A percentile compares a stretch with the other conserved stretches of the same genome.
phyloP scores from a whole-genome alignment of 2,113 vertebrate species.

The Pithys albifrons region DNA sequence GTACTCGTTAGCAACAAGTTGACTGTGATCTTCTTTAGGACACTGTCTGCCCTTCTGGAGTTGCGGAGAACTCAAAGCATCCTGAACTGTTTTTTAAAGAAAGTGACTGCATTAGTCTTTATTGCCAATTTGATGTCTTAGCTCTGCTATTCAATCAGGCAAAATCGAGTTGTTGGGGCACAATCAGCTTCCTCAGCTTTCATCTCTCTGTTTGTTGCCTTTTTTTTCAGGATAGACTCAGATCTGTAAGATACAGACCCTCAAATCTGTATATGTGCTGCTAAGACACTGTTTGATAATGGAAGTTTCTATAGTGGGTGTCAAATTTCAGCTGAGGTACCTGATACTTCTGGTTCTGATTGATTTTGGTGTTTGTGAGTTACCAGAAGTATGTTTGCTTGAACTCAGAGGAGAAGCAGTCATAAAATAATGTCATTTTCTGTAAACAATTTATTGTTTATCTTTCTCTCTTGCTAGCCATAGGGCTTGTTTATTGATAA shows the following conservation, averaged over 20 bases:
- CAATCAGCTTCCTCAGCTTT: neutral
- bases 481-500: neutral
- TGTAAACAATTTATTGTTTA: neutral
- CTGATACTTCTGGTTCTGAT: neutral
- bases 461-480: neutral
- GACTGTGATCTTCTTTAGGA: neutral
- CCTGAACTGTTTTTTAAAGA: neutral
- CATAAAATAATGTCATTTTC: neutral
- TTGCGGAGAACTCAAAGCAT: neutral
- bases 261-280: neutral
- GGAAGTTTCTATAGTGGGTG: neutral
- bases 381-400: neutral
- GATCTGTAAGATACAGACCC: neutral
- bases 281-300: neutral
- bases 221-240: neutral
- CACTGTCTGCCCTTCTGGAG: neutral
- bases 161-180: neutral
- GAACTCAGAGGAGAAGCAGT: neutral
- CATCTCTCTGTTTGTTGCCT: neutral
- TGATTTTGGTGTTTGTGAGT: neutral
- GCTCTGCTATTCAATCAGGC: neutral
- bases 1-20: neutral
- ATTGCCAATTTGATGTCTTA: neutral
- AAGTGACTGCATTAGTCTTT: neutral
- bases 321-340: neutral